Evolutionary conservation across 2,888 invertebrate species (phyloP).

Genomic region (Drosophila dives): DNA sequence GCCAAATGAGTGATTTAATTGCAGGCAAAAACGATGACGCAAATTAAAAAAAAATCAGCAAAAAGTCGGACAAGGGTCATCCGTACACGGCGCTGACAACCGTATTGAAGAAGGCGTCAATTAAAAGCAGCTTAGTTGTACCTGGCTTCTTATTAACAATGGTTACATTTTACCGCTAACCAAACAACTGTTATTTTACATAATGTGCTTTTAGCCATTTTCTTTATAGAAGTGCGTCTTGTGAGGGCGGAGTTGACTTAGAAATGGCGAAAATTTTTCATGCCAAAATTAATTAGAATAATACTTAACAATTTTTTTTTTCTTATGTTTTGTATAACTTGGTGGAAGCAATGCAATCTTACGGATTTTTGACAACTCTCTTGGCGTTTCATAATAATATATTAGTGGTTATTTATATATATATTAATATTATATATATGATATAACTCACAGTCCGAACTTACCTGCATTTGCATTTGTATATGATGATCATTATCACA

Average conservation of each 20-base stretch:
- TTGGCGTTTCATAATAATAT: background rate
- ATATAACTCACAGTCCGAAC: background rate
- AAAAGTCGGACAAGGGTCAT: slow-evolving; percentile 41
- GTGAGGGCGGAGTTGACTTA: background rate
- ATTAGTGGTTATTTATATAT: background rate
- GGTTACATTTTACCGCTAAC: background rate
- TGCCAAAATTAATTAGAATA: background rate
- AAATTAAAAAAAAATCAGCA: slow-evolving; percentile 24
- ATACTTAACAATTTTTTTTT: background rate
- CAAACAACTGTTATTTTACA: no score
- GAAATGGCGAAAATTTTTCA: background rate
- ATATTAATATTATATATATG: background rate
- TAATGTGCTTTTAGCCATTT: no score
- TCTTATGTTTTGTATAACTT: background rate
- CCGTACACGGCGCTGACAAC: background rate
- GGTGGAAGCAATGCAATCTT: no score
- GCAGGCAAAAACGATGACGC: slow-evolving; percentile 39
- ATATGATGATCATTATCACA: no score
- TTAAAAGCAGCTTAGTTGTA: slow-evolving; percentile 27
- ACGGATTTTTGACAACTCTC: background rate
- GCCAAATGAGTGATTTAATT: slow-evolving; percentile 64
- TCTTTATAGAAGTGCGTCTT: background rate
- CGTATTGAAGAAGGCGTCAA: slow-evolving; percentile 16
- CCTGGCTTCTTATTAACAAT: background rate
- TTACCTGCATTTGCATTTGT: no score